A percentile compares a stretch with the other conserved stretches of the same genome.
Conservation (phyloP, 2,113 vertebrate species). For the Peromyscus polionotus region DNA sequence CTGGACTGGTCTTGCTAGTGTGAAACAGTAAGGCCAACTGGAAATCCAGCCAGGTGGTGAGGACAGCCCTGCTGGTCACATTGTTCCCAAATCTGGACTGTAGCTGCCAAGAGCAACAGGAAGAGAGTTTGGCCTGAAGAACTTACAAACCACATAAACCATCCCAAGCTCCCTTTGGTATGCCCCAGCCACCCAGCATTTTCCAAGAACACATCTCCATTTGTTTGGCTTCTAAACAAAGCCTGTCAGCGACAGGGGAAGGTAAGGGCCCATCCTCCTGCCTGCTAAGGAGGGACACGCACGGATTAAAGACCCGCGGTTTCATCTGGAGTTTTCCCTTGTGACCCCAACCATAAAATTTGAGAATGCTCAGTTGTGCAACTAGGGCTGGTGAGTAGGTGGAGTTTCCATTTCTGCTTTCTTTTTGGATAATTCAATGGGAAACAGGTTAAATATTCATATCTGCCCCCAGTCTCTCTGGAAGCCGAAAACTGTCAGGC, state of each 20-base stretch:
- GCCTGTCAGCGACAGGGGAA: slow-evolving; percentile 30
- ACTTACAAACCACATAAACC: slow-evolving; percentile 77
- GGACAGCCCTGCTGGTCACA: slow-evolving; percentile 74
- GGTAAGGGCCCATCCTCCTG: background rate
- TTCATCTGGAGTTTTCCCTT: slow-evolving; percentile 57
- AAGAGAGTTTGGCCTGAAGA: slow-evolving; percentile 77
- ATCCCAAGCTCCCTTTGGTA: slow-evolving; percentile 62
- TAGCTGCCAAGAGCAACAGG: slow-evolving; percentile 79
- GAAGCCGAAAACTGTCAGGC: slow-evolving; percentile 61
- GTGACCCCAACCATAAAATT: slow-evolving; percentile 40
- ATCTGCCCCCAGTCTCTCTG: slow-evolving; percentile 23
- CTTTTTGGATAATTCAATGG: slow-evolving; percentile 69
- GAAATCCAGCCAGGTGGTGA: slow-evolving; percentile 71
- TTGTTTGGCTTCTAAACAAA: slow-evolving; percentile 62
- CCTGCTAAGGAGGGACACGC: slow-evolving; percentile 38
- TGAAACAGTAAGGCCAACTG: slow-evolving; percentile 74
- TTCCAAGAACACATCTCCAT: slow-evolving; percentile 54
- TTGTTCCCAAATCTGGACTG: slow-evolving; percentile 77
- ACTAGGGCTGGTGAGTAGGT: slow-evolving; percentile 46
- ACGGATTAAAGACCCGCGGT: background rate
- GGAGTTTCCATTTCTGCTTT: slow-evolving; percentile 61
- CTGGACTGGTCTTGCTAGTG: slow-evolving; percentile 75
- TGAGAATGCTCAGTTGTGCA: slow-evolving; percentile 59
- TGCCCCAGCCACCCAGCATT: background rate
- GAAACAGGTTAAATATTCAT: slow-evolving; percentile 74